Base-by-base conservation (phyloP, 1,140 invertebrate species). In the Camponotus vicinus region DNA sequence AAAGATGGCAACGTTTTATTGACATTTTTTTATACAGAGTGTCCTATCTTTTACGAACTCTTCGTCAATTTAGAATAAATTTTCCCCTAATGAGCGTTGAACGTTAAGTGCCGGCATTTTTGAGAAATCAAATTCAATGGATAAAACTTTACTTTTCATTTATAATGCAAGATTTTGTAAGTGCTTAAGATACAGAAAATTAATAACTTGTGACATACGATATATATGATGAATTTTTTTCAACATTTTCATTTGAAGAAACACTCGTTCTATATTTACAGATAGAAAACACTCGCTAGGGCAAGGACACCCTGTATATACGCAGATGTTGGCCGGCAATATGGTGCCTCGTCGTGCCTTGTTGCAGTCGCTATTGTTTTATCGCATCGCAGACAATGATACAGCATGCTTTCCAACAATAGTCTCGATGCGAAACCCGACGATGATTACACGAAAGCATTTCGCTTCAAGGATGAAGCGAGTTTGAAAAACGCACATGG, bases 311-410 rank as follows among this genome's bases (percentile, higher is more conserved):
- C n/a, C 45, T 55, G 9, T 69, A n/a, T 55, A 49, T 55, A 2
- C 37, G 3, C 63, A 40, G 27, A 15, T n/a, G 66, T 70, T 37
- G 66, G 32, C 15, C 15, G 78, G 27, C 34, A 21, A 42, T 32
- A 52, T 13, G 11, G 21, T 61, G 55, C 61, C n/a, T 82, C 40
- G 27, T 45, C 40, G 67, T 57, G 67, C 27, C n/a, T 82, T 21
- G 49, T 32, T 42, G 79, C 32, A 34, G 27, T 45, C 27, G 13
- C 69, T 49, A 75, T 83, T 83, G 79, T 83, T 83, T 83, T 69
- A 32, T 15, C 21, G 40, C 66, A 63, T 45, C 13, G 18, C 32
- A 49, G 67, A 63, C 59, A 71, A 59, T 63, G 79, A 75, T 40
- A 61, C 52, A 52, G n/a, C 55, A 37, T 73, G 27, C 55, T 73